Conservation (phyloP, 2,113 vertebrate genomes). For the Lampris incognitus region DNA sequence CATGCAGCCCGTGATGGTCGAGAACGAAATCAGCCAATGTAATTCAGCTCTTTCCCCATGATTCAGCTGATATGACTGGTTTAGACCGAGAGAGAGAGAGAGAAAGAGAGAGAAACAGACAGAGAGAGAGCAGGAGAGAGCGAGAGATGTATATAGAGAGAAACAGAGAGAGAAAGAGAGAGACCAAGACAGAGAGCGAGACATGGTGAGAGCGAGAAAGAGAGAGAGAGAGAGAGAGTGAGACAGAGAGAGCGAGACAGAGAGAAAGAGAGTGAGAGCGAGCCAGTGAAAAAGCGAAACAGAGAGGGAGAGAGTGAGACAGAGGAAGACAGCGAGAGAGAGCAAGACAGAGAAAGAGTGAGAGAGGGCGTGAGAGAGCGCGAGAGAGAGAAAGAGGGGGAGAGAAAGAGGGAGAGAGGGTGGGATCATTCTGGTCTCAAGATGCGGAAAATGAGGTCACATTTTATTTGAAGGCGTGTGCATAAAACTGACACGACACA, state of each 20-base stretch:
- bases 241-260: slow-evolving; percentile 3
- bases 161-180: neutral
- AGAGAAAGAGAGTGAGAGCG: neutral
- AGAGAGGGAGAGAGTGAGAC: neutral
- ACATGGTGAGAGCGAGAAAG: neutral
- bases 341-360: neutral
- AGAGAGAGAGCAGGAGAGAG: neutral
- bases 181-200: neutral
- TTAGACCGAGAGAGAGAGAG: neutral
- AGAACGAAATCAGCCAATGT: slow-evolving; percentile 62
- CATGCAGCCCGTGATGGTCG: slow-evolving; percentile 62
- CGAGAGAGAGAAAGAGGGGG: neutral
- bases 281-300: too few relatives aligned
- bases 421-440: neutral
- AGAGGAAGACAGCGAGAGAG: slow-evolving; percentile 8
- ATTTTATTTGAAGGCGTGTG: too few relatives aligned
- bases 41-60: slow-evolving; percentile 54
- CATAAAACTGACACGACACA: too few relatives aligned
- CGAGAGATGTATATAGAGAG: neutral
- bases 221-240: neutral
- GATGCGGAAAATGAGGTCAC: neutral
- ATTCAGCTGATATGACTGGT: slow-evolving; percentile 52
- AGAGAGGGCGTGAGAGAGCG: neutral
- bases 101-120: neutral
- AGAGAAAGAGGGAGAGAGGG: slow-evolving; percentile 1